Conservation (phyloP, 1,140 invertebrate species). For the Lanistes nyassanus region DNA sequence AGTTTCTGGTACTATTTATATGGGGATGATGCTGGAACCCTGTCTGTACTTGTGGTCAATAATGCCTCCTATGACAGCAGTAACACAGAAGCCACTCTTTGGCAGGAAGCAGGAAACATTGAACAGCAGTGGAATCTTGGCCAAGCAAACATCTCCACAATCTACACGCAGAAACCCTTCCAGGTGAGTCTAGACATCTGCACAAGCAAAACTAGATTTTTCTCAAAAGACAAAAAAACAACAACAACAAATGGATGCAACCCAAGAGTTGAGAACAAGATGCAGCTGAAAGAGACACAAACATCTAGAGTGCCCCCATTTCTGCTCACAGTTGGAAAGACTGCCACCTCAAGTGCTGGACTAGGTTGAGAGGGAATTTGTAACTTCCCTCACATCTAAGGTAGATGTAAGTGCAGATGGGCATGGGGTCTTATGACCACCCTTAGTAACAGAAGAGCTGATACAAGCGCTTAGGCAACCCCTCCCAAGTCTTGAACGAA, state of each 20-base stretch:
- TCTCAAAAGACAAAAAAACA: too few relatives aligned
- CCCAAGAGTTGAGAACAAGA: too few relatives aligned
- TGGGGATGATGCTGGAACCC: conserved; percentile 49
- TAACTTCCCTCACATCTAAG: too few relatives aligned
- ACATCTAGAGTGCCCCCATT: not conserved
- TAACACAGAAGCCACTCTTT: conserved; percentile 46
- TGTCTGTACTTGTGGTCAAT: conserved; percentile 39
- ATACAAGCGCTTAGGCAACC: too few relatives aligned
- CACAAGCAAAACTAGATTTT: too few relatives aligned
- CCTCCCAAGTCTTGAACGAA: too few relatives aligned
- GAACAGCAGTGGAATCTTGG: conserved; percentile 46
- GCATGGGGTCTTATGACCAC: too few relatives aligned
- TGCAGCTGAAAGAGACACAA: too few relatives aligned
- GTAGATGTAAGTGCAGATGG: too few relatives aligned
- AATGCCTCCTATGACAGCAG: conserved; percentile 40
- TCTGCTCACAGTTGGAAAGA: not conserved
- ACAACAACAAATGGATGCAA: too few relatives aligned
- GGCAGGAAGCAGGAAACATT: conserved; percentile 42
- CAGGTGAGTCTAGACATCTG: conserved; percentile 44
- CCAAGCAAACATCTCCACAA: conserved; percentile 45
- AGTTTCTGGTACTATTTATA: conserved; percentile 64
- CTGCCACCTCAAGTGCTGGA: not conserved
- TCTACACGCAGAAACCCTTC: conserved; percentile 52
- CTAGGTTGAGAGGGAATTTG: too few relatives aligned
- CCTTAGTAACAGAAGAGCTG: too few relatives aligned